Evolutionary conservation across 53 echinoderm and acorn worm genomes (phyloP).

Genomic region (Arbacia lixula): DNA sequence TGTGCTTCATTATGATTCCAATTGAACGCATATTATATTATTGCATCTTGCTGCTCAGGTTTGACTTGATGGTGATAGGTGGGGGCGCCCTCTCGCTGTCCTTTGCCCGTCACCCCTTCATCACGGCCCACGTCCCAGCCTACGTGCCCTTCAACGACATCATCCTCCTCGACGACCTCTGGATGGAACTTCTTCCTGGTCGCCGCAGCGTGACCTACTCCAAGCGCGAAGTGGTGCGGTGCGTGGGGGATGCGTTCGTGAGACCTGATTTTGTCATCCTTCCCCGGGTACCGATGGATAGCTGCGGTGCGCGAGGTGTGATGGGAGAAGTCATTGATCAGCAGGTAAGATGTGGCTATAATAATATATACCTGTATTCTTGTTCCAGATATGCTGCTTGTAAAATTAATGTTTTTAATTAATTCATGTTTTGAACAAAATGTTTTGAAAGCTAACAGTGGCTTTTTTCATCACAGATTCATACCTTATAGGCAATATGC

Average conservation of each 20-base stretch:
- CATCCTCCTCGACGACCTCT: slow-evolving; percentile 75
- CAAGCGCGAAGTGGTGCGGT: slow-evolving; percentile 28
- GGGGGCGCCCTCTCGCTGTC: slow-evolving; percentile 80
- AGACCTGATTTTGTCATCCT: slow-evolving; percentile 67
- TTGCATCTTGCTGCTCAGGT: too few species aligned
- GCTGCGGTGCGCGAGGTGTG: slow-evolving; percentile 10
- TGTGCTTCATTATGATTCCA: too few species aligned
- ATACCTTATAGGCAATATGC: too few species aligned
- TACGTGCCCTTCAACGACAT: slow-evolving; percentile 79
- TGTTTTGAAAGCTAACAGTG: too few species aligned
- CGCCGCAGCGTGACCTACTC: slow-evolving; percentile 43
- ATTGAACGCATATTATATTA: too few species aligned
- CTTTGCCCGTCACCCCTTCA: slow-evolving; percentile 77
- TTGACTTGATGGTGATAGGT: slow-evolving; percentile 86
- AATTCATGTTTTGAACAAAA: too few species aligned
- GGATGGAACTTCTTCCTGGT: slow-evolving; percentile 52
- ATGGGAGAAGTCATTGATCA: slow-evolving; percentile 80
- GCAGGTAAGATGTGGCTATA: slow-evolving; percentile 73
- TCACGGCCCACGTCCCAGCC: slow-evolving; percentile 58
- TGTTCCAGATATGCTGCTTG: too few species aligned
- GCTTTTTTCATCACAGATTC: too few species aligned
- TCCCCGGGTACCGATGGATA: slow-evolving; percentile 12
- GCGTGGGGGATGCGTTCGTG: slow-evolving; percentile 67
- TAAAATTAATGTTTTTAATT: too few species aligned
- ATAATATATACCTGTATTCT: too few species aligned